These are phyloP conservation scores for Strongylocentrotus purpuratus DNA, from an alignment of 35 echinoderm and acorn worm genomes.

Conservation along the genomic window DNA sequence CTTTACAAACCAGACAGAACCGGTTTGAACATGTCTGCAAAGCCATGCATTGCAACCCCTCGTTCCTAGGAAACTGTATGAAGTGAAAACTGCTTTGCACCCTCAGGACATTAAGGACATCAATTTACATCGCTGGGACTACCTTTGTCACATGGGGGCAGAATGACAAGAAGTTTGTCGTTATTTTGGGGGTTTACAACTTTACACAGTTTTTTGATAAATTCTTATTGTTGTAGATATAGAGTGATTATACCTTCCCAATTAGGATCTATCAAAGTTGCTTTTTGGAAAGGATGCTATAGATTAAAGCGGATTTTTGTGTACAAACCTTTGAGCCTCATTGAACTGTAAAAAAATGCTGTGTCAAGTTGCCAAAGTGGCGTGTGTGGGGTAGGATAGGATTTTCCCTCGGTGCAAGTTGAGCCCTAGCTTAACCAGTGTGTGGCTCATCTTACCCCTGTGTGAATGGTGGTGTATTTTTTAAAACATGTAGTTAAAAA, in stretches of 20 bases:
- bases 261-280: slow-evolving; percentile 5
- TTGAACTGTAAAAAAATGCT: slow-evolving; percentile 18
- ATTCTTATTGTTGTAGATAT: slow-evolving; percentile 36
- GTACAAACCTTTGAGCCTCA: slow-evolving; percentile 21
- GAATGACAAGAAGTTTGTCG: no score
- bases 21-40: no score
- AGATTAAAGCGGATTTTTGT: slow-evolving; percentile 25
- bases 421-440: slow-evolving; percentile 2
- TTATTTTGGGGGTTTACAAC: no score
- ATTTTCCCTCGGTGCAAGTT: not conserved
- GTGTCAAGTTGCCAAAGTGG: not conserved
- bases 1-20: no score
- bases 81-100: no score
- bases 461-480: no score
- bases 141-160: no score
- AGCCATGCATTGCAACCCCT: no score
- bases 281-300: not conserved
- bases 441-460: slow-evolving; percentile 9
- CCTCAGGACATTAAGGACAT: no score
- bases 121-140: no score
- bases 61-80: no score
- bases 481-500: no score
- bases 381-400: not conserved
- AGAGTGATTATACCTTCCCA: slow-evolving; percentile 38
- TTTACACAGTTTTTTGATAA: slow-evolving; percentile 17